A percentile compares a stretch with the other conserved stretches of the same genome.
Evolutionary conservation across 2,888 invertebrate genomes (phyloP).

Genomic region (Epirrita christyi): DNA sequence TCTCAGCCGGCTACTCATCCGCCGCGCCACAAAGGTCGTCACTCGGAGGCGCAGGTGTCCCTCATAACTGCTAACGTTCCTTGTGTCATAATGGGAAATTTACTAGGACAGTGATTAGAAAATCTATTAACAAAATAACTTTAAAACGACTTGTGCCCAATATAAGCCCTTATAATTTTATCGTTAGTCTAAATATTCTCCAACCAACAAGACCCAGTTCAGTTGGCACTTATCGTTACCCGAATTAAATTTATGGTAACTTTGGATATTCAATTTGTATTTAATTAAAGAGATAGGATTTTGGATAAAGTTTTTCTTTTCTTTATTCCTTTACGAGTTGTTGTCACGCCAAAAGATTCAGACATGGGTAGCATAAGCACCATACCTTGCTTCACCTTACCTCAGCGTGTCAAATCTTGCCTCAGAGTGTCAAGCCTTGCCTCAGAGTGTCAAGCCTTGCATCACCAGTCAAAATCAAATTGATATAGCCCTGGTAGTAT

Average conservation of each 20-base stretch:
- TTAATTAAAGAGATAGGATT: slow-evolving; percentile 42
- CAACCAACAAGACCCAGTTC: slow-evolving; percentile 39
- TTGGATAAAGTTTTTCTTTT: slow-evolving; percentile 7
- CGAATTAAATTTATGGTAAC: slow-evolving; percentile 46
- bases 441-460: not conserved
- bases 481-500: no score
- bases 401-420: no score
- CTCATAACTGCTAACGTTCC: no score
- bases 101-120: no score
- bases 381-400: no score
- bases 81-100: no score
- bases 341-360: not conserved
- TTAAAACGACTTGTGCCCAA: not conserved
- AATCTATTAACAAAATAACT: not conserved
- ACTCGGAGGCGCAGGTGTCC: no score
- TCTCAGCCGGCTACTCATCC: no score
- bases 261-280: slow-evolving; percentile 45
- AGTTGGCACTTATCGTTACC: slow-evolving; percentile 47
- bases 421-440: no score
- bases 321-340: slow-evolving; percentile 1
- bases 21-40: no score
- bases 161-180: slow-evolving; percentile 1
- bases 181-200: slow-evolving; percentile 41
- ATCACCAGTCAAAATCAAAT: no score
- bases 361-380: no score